Base-by-base conservation (phyloP, 2,113 vertebrate species). In the Antennarius striatus region DNA sequence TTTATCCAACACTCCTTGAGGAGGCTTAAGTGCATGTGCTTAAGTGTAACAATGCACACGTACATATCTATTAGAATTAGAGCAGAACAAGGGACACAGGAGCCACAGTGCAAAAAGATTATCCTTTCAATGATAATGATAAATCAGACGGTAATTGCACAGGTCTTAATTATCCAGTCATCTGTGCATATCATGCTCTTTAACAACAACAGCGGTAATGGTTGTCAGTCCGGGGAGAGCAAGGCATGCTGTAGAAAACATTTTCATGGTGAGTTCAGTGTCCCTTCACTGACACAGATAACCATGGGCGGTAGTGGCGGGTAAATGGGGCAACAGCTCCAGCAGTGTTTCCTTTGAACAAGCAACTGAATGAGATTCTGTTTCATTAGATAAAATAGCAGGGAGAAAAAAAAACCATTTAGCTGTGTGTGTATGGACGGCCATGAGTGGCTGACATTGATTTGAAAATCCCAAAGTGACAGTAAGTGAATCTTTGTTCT, bases 1-100 rank as follows among this genome's bases (percentile, higher is more conserved):
- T 86, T 87, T 83, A 89, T 83, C 81, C 62, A 71, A 67, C 79
- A 73, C 66, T 68, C 79, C 81, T 87, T 73, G 70, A 77, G 75
- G 75, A 82, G 59, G 70, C 58, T 80, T 86, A 83, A 87, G 83
- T 86, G 87, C 83, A 83, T 32, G 62, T 54, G 40, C 39, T 51
- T 55, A 70, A 50, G 47, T 36, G 32, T 36, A 36, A 63, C 43
- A 56, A 42, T 43, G 49, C 40, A 43, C 40, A 63, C 46, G 39
- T 42, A 5, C 29, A 46, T 4, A 56, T 63, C 39, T 68, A 36
- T 75, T 68, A 49, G 14, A 80, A 69, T 56, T 47, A 56, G 3
- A 71, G 13, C 29, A 52, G 48, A 57, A 73, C n/a, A 66, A 69
- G 40, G 40, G 63, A 36, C 61, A 71, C 30, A 14, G n/a, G 56